Evolutionary conservation across 2,113 vertebrate species (phyloP).

Genomic region (Arothron firmamentum): DNA sequence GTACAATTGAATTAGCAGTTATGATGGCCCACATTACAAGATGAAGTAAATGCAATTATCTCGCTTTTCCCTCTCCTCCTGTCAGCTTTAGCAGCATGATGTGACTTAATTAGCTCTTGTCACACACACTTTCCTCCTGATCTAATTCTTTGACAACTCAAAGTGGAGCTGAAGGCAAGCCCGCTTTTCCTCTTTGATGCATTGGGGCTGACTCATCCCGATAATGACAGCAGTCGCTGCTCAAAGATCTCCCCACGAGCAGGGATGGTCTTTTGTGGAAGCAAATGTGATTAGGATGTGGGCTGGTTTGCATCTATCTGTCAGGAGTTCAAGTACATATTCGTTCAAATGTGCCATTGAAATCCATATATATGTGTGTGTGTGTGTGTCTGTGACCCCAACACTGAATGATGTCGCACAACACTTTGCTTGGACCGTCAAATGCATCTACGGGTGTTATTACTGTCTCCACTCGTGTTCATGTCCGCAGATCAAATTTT

Average conservation of each 20-base stretch:
- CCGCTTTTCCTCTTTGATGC: slow-evolving; percentile 26
- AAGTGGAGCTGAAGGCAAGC: slow-evolving; percentile 32
- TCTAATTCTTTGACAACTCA: slow-evolving; percentile 56
- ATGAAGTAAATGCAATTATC: slow-evolving; percentile 98
- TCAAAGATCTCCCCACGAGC: slow-evolving; percentile 14
- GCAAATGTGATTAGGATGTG: slow-evolving; percentile 29
- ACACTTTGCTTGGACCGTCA: background rate
- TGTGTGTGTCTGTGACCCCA: too few relatives aligned
- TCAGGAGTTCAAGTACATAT: background rate
- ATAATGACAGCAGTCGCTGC: slow-evolving; percentile 42
- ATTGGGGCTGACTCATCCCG: slow-evolving; percentile 63
- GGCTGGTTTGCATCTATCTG: background rate
- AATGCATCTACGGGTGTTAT: background rate
- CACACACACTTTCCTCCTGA: slow-evolving; percentile 82
- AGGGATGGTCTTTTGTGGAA: background rate
- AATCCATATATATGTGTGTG: too few relatives aligned
- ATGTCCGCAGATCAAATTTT: background rate
- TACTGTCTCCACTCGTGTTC: too few relatives aligned
- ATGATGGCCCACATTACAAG: slow-evolving; percentile 89
- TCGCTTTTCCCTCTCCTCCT: slow-evolving; percentile 74
- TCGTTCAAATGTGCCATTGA: background rate
- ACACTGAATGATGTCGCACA: background rate
- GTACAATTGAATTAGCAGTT: slow-evolving; percentile 96
- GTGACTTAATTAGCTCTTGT: slow-evolving; percentile 94
- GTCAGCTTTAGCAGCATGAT: slow-evolving; percentile 81